Base-by-base conservation (phyloP, 2,113 vertebrate species). In the Misgurnus anguillicaudatus region DNA sequence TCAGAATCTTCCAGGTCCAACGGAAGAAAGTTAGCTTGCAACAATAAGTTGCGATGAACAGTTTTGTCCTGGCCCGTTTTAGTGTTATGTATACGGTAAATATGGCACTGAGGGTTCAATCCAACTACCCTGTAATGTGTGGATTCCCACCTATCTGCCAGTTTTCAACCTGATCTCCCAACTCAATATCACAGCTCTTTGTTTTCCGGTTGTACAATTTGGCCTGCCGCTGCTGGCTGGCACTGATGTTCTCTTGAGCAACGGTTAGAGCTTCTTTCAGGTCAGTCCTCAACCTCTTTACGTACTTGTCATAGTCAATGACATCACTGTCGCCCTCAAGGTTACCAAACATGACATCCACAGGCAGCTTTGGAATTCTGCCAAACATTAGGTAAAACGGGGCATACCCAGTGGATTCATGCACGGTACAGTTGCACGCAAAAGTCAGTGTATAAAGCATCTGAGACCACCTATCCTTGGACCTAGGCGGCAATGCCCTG, bases 231-330 rank as follows among this genome's bases (percentile, higher is more conserved):
- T 47, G 42, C 42, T 68, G 65, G 19, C 41, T 68, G 42, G 5
- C 21, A 7, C 9, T 16, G 19, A 19, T 10, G 11, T 42, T 45
- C 9, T 9, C 9, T 45, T 68, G 65, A 42, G 65, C 65, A 17
- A 47, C 8, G 2, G 9, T 48, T 1, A 68, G 65, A 2, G 65
- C 65, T 10, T 68, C 41, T 21, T 47, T 68, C 4, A 47, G 41
- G 38, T 42, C 65, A 45, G 16, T 17, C 17, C 42, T 68, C n/a
- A 47, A 45, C 8, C 5, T 24, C 8, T 68, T 68, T 4, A 45
- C 39, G 8, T 68, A 45, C 41, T 48, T 68, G 65, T 68, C 65
- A 3, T 72, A 68, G 19, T 68, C 65, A 9, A 9, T n/a, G 16
- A 11, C 11, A 6, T 68, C 17, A 45, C 45, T 45, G 38, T 68